Conservation (phyloP, 2,113 vertebrate species). For the Mastomys natalensis region DNA sequence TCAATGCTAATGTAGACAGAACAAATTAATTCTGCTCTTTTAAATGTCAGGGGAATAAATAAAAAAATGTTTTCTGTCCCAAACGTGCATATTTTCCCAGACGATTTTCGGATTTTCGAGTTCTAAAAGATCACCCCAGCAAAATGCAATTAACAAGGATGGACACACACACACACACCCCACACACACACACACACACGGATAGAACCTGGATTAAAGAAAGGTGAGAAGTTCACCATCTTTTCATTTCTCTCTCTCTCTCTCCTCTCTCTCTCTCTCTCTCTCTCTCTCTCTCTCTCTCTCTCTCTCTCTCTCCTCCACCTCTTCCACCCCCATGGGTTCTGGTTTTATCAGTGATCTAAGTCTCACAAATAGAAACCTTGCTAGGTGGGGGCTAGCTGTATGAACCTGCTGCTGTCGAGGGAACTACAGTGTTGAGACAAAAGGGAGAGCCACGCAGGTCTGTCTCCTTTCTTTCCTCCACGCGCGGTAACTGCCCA, state of each 20-base stretch:
- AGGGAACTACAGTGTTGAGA: conserved; percentile 57
- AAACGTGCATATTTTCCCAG: conserved; percentile 87
- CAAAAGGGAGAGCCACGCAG: conserved; percentile 64
- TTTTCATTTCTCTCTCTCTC: neutral
- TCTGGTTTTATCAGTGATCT: conserved; percentile 5
- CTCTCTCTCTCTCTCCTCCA: neutral
- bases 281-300: neutral
- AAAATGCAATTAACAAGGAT: conserved; percentile 79
- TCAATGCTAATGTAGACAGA: conserved; percentile 87
- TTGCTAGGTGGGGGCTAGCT: neutral
- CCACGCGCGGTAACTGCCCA: neutral
- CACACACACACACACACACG: neutral
- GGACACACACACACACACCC: neutral
- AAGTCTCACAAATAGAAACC: conserved; percentile 56
- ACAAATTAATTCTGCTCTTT: conserved; percentile 89
- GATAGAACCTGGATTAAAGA: conserved; percentile 52
- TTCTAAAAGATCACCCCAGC: conserved; percentile 77
- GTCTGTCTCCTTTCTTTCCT: conserved; percentile 51
- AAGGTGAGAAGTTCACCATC: conserved; percentile 75
- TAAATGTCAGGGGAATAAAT: conserved; percentile 90
- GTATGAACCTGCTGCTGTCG: conserved; percentile 20
- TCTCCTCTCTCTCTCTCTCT: too few species aligned
- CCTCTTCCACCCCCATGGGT: neutral
- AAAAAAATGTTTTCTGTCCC: conserved; percentile 84
- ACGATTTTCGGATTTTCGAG: conserved; percentile 80